Conservation (phyloP, 2,113 vertebrate species). For the Gopherus flavomarginatus region DNA sequence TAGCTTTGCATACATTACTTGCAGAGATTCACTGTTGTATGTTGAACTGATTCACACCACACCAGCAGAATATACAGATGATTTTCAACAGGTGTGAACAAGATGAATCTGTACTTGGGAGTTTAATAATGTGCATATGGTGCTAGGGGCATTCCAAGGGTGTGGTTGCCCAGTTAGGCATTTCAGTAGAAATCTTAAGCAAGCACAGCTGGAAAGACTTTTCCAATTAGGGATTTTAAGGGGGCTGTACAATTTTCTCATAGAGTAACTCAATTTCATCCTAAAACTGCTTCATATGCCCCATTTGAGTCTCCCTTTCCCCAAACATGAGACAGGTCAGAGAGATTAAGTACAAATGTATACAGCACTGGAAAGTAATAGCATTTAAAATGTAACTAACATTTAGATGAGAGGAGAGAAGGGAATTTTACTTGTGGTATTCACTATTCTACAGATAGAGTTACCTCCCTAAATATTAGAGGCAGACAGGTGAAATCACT, state of each 20-base stretch:
- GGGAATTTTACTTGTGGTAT: neutral
- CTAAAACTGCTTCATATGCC: neutral
- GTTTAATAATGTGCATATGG: neutral
- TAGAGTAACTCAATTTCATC: neutral
- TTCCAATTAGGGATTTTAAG: neutral
- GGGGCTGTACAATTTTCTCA: neutral
- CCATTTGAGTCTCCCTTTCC: neutral
- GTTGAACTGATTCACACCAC: neutral
- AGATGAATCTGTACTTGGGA: neutral
- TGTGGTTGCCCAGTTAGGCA: neutral
- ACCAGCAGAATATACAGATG: neutral
- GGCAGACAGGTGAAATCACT: neutral
- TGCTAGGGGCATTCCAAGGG: neutral
- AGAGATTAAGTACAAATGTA: neutral
- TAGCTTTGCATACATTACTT: neutral
- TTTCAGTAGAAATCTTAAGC: neutral
- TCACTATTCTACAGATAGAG: neutral
- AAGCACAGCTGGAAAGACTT: neutral
- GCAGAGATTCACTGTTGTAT: neutral
- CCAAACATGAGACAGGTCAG: neutral
- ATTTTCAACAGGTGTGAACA: slow-evolving; percentile 5
- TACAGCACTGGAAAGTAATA: neutral
- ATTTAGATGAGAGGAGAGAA: neutral
- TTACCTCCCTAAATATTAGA: neutral
- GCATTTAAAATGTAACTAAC: neutral